These are phyloP conservation scores for Amniataba percoides DNA, from an alignment of 2,797 vertebrate genomes.

Conservation along the genomic window DNA sequence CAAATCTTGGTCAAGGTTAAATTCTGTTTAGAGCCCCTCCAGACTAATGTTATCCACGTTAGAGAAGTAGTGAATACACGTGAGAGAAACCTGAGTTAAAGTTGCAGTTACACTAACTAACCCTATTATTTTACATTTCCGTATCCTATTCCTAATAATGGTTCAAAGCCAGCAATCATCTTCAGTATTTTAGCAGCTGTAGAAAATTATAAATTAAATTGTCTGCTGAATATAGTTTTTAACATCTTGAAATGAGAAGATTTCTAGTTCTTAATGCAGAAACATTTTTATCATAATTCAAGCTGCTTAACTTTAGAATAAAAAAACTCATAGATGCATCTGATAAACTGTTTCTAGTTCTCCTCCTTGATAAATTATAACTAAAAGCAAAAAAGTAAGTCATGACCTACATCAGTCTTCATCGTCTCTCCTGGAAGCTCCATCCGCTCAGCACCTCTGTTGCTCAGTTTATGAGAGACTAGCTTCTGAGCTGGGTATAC, in stretches of 20 bases:
- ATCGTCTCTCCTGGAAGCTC: constrained; percentile 25
- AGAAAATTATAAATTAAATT: background rate
- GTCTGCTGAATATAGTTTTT: background rate
- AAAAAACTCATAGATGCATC: background rate
- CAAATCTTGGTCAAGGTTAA: background rate
- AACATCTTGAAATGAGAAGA: background rate
- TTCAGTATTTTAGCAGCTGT: background rate
- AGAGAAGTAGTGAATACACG: background rate
- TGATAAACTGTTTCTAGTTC: background rate
- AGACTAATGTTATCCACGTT: background rate
- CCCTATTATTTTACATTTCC: background rate
- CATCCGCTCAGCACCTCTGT: constrained; percentile 37
- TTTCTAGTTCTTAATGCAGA: background rate
- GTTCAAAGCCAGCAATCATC: background rate
- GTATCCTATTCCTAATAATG: background rate
- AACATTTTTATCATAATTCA: background rate
- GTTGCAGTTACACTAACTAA: background rate
- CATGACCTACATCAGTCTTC: constrained; percentile 18
- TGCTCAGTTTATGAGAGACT: constrained; percentile 37
- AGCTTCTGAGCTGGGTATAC: constrained; percentile 43
- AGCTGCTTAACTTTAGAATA: background rate
- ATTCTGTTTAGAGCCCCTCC: background rate
- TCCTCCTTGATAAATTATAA: background rate
- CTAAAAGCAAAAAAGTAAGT: constrained; percentile 32
- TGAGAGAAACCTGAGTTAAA: background rate